A percentile compares a stretch with the other conserved stretches of the same genome.
Conservation (phyloP, 2,888 invertebrate genomes). For the Conistra vaccinii region DNA sequence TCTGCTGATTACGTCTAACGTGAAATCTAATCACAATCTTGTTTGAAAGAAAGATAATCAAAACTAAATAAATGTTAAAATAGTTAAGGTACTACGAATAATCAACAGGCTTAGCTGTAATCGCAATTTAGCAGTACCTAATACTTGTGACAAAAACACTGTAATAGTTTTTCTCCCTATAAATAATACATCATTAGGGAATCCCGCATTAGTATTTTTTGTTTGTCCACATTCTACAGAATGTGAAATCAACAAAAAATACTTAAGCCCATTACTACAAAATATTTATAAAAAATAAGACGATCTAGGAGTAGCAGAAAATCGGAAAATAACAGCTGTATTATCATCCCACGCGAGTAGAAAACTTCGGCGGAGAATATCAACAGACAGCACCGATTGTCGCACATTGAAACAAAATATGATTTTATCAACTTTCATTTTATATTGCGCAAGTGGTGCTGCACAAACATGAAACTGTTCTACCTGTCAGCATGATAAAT, state of each 20-base stretch:
- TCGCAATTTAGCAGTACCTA: neutral
- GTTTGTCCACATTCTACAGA: no score
- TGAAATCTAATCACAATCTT: conserved; percentile 28
- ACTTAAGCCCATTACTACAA: conserved; percentile 5
- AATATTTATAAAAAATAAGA: conserved; percentile 12
- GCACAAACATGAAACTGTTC: neutral
- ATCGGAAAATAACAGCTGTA: conserved; percentile 18
- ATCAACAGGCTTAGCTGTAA: neutral
- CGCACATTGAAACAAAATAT: conserved; percentile 6
- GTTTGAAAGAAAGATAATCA: conserved; percentile 3
- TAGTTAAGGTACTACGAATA: neutral
- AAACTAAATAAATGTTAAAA: neutral
- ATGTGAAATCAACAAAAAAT: conserved; percentile 18
- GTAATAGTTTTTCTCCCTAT: neutral
- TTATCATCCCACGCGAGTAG: conserved; percentile 16
- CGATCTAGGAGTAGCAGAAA: conserved; percentile 7
- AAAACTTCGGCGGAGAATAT: conserved; percentile 17
- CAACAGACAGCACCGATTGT: neutral
- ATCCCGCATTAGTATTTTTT: conserved; percentile 2
- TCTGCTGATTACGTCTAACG: conserved; percentile 7
- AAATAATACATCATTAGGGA: conserved; percentile 30
- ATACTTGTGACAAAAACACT: neutral
- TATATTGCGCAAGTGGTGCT: conserved; percentile 13
- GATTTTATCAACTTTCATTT: conserved; percentile 8
- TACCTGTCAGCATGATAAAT: conserved; percentile 29